Evolutionary conservation across 2,113 vertebrate genomes (phyloP), one percentile per base, ranked within the genome.

Genomic region (Anguilla japonica): DNA sequence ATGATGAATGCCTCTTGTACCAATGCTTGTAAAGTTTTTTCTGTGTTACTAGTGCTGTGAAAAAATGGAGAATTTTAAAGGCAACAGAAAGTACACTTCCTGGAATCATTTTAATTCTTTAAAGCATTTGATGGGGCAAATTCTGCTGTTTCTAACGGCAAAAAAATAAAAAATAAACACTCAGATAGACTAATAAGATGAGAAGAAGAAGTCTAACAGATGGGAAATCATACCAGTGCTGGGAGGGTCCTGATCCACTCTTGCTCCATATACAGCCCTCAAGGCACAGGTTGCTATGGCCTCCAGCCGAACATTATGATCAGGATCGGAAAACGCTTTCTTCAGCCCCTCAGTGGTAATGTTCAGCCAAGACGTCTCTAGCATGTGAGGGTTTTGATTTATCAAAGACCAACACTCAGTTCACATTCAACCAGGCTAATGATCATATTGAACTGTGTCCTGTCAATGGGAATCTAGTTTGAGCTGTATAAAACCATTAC

Each of bases 231-330:
- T 46, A 90, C 87, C 90, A 87, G 78, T 26, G 57, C 87, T 50
- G 57, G n/a, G 60, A 14, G 67, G 39, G 43, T 79, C 41, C 78
- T 83, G 84, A 7, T 78, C 79, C 53, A 57, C 34, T 50, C 67
- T 83, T 14, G 91, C 90, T 50, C 88, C 85, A 85, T 93, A 93
- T 43, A 95, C 81, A 11, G 88, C 89, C 13, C 91, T 92, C 0
- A 92, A 93, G 40, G 94, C 94, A 86, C 95, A 95, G 1, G 92
- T 95, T 90, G 89, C 39, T 16, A 96, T 89, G 87, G 95, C 93
- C 29, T 91, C 92, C 90, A 96, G 85, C 29, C 94, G 92, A 53
- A 87, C 81, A 1, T 90, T 87, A 11, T 90, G 80, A 0, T 95
- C 91, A 43, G 93, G 80, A 87, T 90, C 88, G 41, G 2, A 60